These are phyloP conservation scores for Aporrectodea caliginosa DNA, from an alignment of 1,140 invertebrate genomes.

Conservation along the genomic window DNA sequence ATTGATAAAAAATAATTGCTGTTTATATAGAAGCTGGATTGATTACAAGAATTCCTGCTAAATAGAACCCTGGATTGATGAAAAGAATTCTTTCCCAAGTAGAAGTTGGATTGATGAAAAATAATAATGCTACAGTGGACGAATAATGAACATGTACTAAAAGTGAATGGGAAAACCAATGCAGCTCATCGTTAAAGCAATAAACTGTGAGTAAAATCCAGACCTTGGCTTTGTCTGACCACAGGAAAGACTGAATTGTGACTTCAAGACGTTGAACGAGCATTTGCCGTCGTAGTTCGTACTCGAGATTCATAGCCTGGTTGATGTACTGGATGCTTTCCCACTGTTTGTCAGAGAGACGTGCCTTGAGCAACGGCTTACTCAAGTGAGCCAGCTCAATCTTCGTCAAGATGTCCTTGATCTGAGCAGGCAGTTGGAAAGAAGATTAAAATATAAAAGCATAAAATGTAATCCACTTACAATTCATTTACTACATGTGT, in stretches of 20 bases:
- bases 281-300: constrained; percentile 76
- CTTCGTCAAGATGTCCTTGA: constrained; percentile 68
- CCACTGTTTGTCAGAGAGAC: constrained; percentile 78
- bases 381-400: constrained; percentile 64
- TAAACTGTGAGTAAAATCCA: neutral
- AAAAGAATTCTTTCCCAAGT: no score
- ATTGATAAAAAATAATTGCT: no score
- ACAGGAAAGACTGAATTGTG: constrained; percentile 87
- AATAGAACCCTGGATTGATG: no score
- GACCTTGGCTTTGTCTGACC: constrained; percentile 70
- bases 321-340: constrained; percentile 66
- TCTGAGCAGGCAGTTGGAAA: constrained; percentile 37
- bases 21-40: no score
- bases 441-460: constrained; percentile 15
- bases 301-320: constrained; percentile 73
- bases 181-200: no score
- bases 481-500: neutral
- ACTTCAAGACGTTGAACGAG: constrained; percentile 85
- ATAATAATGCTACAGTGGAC: no score
- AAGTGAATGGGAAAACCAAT: no score
- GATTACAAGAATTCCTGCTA: no score
- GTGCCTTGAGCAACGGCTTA: constrained; percentile 72
- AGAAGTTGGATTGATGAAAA: no score
- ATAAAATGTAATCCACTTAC: neutral
- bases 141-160: no score